Conservation (phyloP, 1,140 invertebrate genomes). For the Zelostemma sp. region DNA sequence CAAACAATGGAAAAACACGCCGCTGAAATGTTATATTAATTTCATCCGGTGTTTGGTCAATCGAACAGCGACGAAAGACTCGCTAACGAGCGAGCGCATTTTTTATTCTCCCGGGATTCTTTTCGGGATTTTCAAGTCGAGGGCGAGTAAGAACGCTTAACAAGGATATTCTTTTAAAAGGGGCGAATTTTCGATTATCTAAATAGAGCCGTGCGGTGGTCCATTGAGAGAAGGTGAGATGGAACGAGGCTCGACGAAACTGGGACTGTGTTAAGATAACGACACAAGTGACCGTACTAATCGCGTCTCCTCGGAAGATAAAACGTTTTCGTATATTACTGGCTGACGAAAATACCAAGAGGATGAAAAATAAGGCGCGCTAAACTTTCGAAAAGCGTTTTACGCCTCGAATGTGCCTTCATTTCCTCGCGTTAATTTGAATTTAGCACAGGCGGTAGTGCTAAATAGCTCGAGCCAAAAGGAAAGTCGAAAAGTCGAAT, state of each 20-base stretch:
- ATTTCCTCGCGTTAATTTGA: not conserved
- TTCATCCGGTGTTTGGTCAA: constrained; percentile 46
- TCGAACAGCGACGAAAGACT: constrained; percentile 37
- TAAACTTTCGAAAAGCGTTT: not conserved
- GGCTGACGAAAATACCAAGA: constrained; percentile 30
- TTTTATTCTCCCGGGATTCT: too few relatives aligned
- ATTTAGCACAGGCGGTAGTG: not conserved
- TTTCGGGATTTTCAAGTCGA: too few relatives aligned
- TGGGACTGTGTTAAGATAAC: constrained; percentile 60
- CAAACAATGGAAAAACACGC: constrained; percentile 39
- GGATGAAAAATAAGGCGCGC: constrained; percentile 15
- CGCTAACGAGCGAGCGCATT: constrained; percentile 34
- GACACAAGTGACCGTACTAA: constrained; percentile 56
- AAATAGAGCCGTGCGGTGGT: constrained; percentile 61
- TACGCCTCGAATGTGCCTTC: not conserved
- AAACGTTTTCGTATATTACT: constrained; percentile 35
- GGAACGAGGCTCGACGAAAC: constrained; percentile 32
- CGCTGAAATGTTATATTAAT: constrained; percentile 49
- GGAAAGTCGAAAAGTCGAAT: constrained; percentile 2
- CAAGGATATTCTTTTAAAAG: constrained; percentile 65
- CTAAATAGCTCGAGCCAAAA: constrained; percentile 6
- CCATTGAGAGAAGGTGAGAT: constrained; percentile 27
- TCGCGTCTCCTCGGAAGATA: constrained; percentile 48
- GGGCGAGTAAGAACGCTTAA: constrained; percentile 52
- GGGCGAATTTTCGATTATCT: constrained; percentile 44